Evolutionary conservation across 2,888 invertebrate genomes (phyloP), one percentile per base, ranked within the genome.

Genomic region (Sarcophaga subvicina): DNA sequence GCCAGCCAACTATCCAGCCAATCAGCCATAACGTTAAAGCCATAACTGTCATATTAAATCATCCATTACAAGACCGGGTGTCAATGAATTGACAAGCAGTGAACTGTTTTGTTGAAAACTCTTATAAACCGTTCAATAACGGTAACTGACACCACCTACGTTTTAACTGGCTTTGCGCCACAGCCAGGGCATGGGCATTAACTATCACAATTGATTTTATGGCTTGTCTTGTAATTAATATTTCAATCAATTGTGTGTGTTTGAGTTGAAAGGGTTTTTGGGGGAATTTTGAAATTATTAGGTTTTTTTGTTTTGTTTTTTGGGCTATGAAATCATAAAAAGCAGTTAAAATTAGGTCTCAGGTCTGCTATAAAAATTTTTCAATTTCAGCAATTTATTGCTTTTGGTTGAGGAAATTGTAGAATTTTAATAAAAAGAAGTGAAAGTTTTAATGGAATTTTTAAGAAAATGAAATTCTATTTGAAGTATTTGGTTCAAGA

Each of bases 41-140:
- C 54, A 66, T 71, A 71, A 82, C 63, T 69, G 82, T 71, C 77
- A 77, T 49, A 66, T 77, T 72, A 83, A 78, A 72, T 67, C 37
- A 67, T 14, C 47, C 59, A 45, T 37, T 67, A 37, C 37, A 67
- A 47, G 11, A 54, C 54, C 17, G 54, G 14, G 27, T 60, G 25
- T 12, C 11, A 27, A 11, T n/a, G 11, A 54, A 66, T 59, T 76
- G n/a, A 3, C 17, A 71, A 71, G 14, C 59, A 22, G 8, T 3
- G 62, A 10, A 62, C 10, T 62, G 62, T 22, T 62, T 59, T 59
- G 14, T 59, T 17, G n/a, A 8, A 62, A 54, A 62, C n/a, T 62
- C n/a, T 2, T 62, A 22, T 62, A 62, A 22, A 62, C 62, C 0
- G 25, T n/a, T 27, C 22, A 25, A 27, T 60, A 72, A 59, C 72